phyloP scores from a whole-genome alignment of 1,140 invertebrate species.

The Drosophila watanabei region DNA sequence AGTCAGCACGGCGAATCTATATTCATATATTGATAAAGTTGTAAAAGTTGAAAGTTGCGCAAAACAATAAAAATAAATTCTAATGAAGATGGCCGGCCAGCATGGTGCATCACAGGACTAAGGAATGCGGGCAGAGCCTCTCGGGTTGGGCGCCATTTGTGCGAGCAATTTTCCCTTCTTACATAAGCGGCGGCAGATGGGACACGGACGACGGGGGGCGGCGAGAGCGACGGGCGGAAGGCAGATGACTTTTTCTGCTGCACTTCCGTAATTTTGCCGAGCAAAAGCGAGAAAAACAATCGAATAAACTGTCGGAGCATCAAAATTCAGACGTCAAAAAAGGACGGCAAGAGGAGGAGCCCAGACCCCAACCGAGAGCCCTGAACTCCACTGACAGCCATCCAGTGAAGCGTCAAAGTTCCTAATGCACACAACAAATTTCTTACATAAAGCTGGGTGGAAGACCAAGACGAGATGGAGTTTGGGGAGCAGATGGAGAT shows the following conservation, averaged over 20 bases:
- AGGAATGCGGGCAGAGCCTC: conserved; percentile 24
- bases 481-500: neutral
- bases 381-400: conserved; percentile 73
- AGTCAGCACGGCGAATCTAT: conserved; percentile 59
- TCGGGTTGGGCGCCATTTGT: conserved; percentile 64
- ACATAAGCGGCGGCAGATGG: conserved; percentile 68
- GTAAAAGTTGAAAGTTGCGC: conserved; percentile 82
- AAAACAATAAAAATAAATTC: conserved; percentile 84
- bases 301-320: conserved; percentile 83
- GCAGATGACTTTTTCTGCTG: conserved; percentile 67
- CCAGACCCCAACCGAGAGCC: conserved; percentile 9
- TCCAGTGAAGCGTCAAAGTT: conserved; percentile 84
- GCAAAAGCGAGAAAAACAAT: conserved; percentile 82
- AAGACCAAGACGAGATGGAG: neutral
- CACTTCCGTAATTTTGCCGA: conserved; percentile 79
- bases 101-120: conserved; percentile 60
- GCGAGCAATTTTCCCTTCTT: conserved; percentile 78
- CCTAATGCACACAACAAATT: conserved; percentile 85
- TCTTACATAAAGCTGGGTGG: conserved; percentile 61
- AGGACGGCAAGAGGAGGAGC: conserved; percentile 43
- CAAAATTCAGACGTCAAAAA: conserved; percentile 84
- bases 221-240: neutral
- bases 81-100: conserved; percentile 79
- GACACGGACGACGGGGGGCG: conserved; percentile 9
- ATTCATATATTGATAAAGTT: conserved; percentile 84